Base-by-base conservation (phyloP, 1,140 invertebrate species). In the Leptinotarsa lineolata region DNA sequence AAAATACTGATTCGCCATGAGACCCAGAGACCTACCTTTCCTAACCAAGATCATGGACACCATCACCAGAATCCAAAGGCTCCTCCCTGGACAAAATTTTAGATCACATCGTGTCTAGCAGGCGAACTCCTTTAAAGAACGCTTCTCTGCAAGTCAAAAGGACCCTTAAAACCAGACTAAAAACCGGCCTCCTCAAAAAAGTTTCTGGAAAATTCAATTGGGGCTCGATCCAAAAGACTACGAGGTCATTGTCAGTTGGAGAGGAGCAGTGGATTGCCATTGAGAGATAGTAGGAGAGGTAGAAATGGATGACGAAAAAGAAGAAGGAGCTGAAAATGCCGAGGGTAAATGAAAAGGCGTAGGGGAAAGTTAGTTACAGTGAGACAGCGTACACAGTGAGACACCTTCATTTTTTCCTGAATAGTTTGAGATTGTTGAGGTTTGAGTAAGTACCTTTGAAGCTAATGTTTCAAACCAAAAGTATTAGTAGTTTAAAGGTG, bases 201-300 rank as follows among this genome's bases (percentile, higher is more conserved):
- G 22, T 63, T 21, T 22, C 13, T 63, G 60, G 60, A 24, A 63
- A 63, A 24, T 63, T 63, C 20, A 63, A 24, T 24, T 63, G n/a
- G 60, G 60, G 20, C 60, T 63, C 60, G 60, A 24, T 63, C 22
- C 60, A 63, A 63, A 20, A 63, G 60, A 63, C 60, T 63, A 63
- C 12, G 20, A 18, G 3, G 22, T 63, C 15, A 63, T 63, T 63
- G 60, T 22, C 20, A 15, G 16, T 24, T 63, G 22, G 60, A 24
- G 60, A 63, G 15, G 60, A 20, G 12, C 4, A 15, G 22, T 8
- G 20, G 4, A 13, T 24, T 63, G 20, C 60, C 16, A 1, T 15
- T 63, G 8, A 63, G 60, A 63, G 60, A 63, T 11, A 18, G 13
- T 4, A 63, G 20, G 20, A 63, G 60, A 8, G 20, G 60, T 22